Conservation (phyloP, 35 echinoderm and acorn worm species). For the Apostichopus californicus region DNA sequence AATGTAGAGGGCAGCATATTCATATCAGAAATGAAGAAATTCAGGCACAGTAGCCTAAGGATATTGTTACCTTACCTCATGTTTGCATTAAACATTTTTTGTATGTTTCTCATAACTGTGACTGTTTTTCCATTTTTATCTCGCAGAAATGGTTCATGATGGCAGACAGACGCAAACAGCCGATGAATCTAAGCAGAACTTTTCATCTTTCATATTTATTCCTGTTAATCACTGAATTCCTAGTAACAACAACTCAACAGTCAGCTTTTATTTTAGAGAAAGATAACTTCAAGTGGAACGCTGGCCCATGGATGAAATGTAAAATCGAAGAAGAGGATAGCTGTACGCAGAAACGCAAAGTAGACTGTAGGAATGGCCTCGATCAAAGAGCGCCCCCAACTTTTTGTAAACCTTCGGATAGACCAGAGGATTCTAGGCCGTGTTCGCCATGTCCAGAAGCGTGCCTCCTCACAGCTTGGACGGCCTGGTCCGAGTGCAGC, state of each 20-base stretch:
- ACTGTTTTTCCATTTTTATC: too few species aligned
- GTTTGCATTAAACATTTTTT: too few species aligned
- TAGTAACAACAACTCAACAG: not conserved
- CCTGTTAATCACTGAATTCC: not conserved
- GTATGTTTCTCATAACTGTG: too few species aligned
- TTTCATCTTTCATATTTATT: not conserved
- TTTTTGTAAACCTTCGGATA: constrained; percentile 57
- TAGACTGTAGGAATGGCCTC: constrained; percentile 38
- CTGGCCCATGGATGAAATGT: constrained; percentile 25
- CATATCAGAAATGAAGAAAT: too few species aligned
- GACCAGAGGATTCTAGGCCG: constrained; percentile 32
- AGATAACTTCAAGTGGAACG: constrained; percentile 30
- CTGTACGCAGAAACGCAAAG: constrained; percentile 3
- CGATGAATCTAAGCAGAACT: not conserved
- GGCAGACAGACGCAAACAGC: not conserved
- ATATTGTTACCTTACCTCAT: too few species aligned
- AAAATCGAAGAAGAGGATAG: not conserved
- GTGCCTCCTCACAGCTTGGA: constrained; percentile 63
- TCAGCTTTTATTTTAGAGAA: constrained; percentile 49
- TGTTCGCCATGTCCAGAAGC: constrained; percentile 70
- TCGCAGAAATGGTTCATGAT: not conserved
- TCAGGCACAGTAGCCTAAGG: too few species aligned
- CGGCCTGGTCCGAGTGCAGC: constrained; percentile 71
- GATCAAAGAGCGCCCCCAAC: constrained; percentile 30
- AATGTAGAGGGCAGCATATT: too few species aligned